These are phyloP conservation scores for Helicoverpa zea DNA, from an alignment of 1,140 invertebrate genomes.

Conservation along the genomic window DNA sequence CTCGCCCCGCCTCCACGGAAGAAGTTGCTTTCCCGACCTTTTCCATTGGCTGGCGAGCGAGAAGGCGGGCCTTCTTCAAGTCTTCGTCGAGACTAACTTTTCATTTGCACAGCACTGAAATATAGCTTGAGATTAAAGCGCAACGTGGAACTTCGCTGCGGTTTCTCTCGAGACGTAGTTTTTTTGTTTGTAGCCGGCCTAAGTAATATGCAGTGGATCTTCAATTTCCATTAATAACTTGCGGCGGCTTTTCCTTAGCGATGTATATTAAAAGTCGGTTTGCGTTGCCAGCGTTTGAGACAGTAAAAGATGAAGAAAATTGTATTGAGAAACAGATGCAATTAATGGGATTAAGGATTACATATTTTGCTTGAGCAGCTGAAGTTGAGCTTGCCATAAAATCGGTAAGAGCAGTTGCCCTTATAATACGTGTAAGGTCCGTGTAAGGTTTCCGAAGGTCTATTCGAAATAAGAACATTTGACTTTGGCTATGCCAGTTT, in stretches of 20 bases:
- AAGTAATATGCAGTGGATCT: slow-evolving; percentile 64
- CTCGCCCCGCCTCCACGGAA: slow-evolving; percentile 79
- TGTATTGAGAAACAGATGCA: no score
- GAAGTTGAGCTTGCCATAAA: no score
- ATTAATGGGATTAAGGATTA: neutral
- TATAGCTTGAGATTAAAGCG: slow-evolving; percentile 82
- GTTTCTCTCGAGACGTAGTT: slow-evolving; percentile 73
- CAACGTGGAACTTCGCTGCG: slow-evolving; percentile 77
- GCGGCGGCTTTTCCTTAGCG: slow-evolving; percentile 25
- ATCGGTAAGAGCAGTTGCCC: no score
- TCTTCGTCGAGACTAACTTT: slow-evolving; percentile 82
- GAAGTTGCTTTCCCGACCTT: slow-evolving; percentile 81
- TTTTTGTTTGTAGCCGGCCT: slow-evolving; percentile 59
- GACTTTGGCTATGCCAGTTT: no score
- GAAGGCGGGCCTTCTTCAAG: slow-evolving; percentile 80
- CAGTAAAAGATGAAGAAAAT: neutral
- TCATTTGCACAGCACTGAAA: slow-evolving; percentile 85
- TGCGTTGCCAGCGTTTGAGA: neutral
- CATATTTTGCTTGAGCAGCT: no score
- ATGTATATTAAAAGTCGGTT: slow-evolving; percentile 33
- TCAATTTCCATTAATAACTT: slow-evolving; percentile 62
- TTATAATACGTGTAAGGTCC: no score
- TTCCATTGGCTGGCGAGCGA: slow-evolving; percentile 80
- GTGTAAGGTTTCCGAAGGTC: no score
- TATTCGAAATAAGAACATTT: no score